phyloP scores from a whole-genome alignment of 2,888 invertebrate species.

The Belgica antarctica region DNA sequence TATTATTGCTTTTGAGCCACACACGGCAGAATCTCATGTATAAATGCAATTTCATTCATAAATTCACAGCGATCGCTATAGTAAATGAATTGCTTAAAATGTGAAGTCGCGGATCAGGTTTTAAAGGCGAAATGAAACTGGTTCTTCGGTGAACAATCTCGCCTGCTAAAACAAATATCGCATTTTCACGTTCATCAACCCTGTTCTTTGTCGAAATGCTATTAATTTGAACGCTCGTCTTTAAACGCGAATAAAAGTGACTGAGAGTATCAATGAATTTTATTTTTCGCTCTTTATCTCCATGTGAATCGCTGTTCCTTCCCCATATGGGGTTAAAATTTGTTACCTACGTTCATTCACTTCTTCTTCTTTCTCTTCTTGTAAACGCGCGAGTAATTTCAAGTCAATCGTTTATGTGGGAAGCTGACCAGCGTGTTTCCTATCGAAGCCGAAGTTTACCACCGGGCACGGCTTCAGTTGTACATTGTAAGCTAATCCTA shows the following conservation, averaged over 20 bases:
- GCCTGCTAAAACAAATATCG: neutral
- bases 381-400: neutral
- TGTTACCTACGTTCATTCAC: neutral
- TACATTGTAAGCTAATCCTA: neutral
- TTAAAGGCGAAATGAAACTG: neutral
- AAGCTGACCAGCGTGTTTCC: slow-evolving; percentile 9
- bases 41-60: slow-evolving; percentile 29
- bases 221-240: neutral
- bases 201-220: neutral
- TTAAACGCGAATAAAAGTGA: slow-evolving; percentile 12
- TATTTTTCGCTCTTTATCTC: too few relatives aligned
- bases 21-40: slow-evolving; percentile 17
- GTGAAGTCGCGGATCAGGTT: slow-evolving; percentile 4
- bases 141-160: neutral
- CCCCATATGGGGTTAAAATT: neutral
- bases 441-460: too few relatives aligned
- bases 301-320: slow-evolving; percentile 21
- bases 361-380: neutral
- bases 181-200: neutral
- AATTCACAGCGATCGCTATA: neutral
- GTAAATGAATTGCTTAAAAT: slow-evolving; percentile 7
- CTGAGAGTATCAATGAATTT: slow-evolving; percentile 27
- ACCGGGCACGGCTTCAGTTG: neutral
- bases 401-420: slow-evolving; percentile 12
- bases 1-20: neutral